These are phyloP conservation scores for Dreissena polymorpha DNA, from an alignment of 1,140 invertebrate species.

Conservation along the genomic window DNA sequence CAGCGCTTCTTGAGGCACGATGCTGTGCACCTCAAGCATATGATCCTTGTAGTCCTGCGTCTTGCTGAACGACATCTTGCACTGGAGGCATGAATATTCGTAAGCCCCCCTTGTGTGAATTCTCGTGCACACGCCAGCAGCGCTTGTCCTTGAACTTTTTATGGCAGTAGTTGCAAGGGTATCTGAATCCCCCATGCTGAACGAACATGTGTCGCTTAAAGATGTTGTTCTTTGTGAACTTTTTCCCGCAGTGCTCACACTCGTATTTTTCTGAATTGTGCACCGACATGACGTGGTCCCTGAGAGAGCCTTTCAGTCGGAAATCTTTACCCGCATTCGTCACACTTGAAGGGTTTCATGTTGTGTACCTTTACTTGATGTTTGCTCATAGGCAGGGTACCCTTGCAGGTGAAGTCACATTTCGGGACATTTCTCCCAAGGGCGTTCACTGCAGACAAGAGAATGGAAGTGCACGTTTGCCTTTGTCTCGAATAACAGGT, in stretches of 20 bases:
- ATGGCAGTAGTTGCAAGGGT: conserved; percentile 29
- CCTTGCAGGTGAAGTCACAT: conserved; percentile 34
- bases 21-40: conserved; percentile 34
- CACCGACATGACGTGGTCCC: conserved; percentile 7
- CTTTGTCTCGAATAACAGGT: not conserved
- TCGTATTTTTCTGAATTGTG: conserved; percentile 23
- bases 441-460: conserved; percentile 6
- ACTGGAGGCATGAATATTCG: conserved; percentile 24
- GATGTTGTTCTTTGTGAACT: conserved; percentile 23
- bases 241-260: conserved; percentile 40
- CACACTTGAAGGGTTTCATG: conserved; percentile 34
- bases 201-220: conserved; percentile 37
- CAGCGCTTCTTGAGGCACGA: conserved; percentile 18
- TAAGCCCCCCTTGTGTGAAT: conserved; percentile 37
- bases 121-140: conserved; percentile 30
- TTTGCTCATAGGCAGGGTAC: conserved; percentile 21
- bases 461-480: conserved; percentile 15
- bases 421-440: conserved; percentile 18
- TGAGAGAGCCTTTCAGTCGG: conserved; percentile 18
- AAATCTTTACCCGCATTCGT: not conserved
- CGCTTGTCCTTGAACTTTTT: conserved; percentile 41
- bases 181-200: conserved; percentile 37
- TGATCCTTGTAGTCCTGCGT: conserved; percentile 15
- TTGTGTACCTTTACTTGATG: conserved; percentile 31
- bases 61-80: conserved; percentile 29